phyloP scores from a whole-genome alignment of 35 echinoderm and acorn worm species.

The Chiridota heheva region DNA sequence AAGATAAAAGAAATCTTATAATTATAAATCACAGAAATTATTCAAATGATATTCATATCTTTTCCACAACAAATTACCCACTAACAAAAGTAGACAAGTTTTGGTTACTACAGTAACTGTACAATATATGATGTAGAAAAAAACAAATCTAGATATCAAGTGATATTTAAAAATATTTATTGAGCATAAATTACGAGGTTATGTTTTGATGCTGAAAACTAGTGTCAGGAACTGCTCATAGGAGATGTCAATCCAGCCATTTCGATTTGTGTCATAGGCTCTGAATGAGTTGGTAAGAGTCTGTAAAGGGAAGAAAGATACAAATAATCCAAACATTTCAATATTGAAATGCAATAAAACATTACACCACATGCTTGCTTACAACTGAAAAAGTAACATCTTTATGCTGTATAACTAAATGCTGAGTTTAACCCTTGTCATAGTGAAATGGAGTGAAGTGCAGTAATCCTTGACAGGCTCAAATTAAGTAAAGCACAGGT shows the following conservation, averaged over 20 bases:
- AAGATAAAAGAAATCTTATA: too few species aligned
- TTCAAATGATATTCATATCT: too few species aligned
- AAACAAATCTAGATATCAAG: too few species aligned
- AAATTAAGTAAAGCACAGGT: too few species aligned
- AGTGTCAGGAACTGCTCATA: conserved; percentile 97
- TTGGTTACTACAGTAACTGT: too few species aligned
- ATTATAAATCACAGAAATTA: too few species aligned
- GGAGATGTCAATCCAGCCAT: conserved; percentile 85
- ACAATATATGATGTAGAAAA: too few species aligned
- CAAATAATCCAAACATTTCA: background rate
- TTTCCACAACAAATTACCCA: too few species aligned
- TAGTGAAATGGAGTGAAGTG: background rate
- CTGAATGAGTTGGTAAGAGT: conserved; percentile 82
- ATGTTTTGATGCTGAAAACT: conserved; percentile 79
- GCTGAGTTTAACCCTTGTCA: background rate
- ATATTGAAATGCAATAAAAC: background rate
- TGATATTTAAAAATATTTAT: too few species aligned
- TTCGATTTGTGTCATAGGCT: conserved; percentile 68
- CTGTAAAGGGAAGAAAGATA: conserved; percentile 52
- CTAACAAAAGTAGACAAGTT: too few species aligned
- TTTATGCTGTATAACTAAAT: background rate
- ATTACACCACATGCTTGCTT: background rate
- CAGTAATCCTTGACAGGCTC: background rate
- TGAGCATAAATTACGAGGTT: too few species aligned
- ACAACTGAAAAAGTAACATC: background rate